Evolutionary conservation across 2,113 vertebrate genomes (phyloP).

Genomic region (Sturnus vulgaris): DNA sequence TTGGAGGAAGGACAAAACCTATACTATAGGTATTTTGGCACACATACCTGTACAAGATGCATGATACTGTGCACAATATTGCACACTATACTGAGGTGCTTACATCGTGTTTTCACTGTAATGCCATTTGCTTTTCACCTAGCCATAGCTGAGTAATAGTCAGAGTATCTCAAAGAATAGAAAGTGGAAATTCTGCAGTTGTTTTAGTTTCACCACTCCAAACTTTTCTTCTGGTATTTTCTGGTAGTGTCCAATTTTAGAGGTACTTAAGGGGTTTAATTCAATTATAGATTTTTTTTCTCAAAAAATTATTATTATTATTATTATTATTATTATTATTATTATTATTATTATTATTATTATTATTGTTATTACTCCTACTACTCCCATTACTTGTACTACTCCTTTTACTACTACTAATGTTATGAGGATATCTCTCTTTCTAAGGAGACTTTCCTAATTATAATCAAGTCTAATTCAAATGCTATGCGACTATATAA

Average conservation of each 20-base stretch:
- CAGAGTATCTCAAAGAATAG: not conserved
- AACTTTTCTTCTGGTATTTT: not conserved
- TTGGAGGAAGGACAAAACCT: not conserved
- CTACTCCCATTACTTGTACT: not conserved
- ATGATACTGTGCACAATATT: not conserved
- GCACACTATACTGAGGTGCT: fast-evolving
- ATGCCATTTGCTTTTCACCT: not conserved
- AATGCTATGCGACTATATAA: not conserved
- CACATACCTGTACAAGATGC: not conserved
- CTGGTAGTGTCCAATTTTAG: not conserved
- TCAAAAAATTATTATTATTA: not conserved
- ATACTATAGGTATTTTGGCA: not conserved
- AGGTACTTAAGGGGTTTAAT: not conserved
- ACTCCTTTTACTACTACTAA: not conserved
- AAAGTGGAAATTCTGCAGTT: not conserved
- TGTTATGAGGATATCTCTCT: not conserved
- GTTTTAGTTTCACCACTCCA: not conserved
- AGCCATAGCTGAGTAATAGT: not conserved
- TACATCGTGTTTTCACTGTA: not conserved
- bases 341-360: not conserved
- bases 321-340: not conserved
- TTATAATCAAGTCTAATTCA: not conserved
- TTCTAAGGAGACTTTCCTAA: not conserved
- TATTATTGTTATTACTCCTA: not conserved
- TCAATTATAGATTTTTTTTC: not conserved